Base-by-base conservation (phyloP, 2,113 vertebrate genomes). In the Galeopterus variegatus region DNA sequence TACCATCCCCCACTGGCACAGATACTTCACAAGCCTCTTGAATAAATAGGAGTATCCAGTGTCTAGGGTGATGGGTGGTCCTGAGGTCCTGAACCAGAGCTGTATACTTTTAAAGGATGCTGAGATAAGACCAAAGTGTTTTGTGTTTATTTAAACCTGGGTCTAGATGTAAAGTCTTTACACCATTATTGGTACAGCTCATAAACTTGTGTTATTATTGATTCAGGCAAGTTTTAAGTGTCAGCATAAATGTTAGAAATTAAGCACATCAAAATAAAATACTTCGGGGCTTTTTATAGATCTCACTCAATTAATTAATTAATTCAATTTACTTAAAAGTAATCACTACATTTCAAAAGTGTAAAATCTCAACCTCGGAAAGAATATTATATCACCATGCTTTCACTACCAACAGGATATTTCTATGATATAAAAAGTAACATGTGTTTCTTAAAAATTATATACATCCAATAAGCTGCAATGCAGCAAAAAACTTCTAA, bases 31-130 rank as follows among this genome's bases (percentile, higher is more conserved):
- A 97, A 97, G 89, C 93, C 96, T 97, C 97, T 98, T 96, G 97
- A 98, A 98, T 98, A 98, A 98, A 98, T 98, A 98, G 96, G 94
- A 98, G 98, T 97, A 98, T 98, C 97, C 86, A 89, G 92, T 98
- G 97, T 97, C 98, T 95, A 83, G 94, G 94, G 97, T 98, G 95
- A 98, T 97, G 97, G 97, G 98, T 98, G 98, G 98, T 98, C 98
- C 94, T 93, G 90, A 94, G 50, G 97, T 97, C 97, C 90, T 97
- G 93, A 97, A 97, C 97, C 91, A 98, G 91, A 93, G 95, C 94
- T 97, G 88, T 95, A 94, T 95, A 97, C 85, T 95, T 96, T 86
- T 96, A 96, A 93, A 97, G 97, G 97, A 83, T 95, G 96, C 94
- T 96, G 77, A 92, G 97, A 97, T 97, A 96, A 97, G 95, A 94